phyloP scores from a whole-genome alignment of 2,797 vertebrate species.

The Malurus leucopterus region DNA sequence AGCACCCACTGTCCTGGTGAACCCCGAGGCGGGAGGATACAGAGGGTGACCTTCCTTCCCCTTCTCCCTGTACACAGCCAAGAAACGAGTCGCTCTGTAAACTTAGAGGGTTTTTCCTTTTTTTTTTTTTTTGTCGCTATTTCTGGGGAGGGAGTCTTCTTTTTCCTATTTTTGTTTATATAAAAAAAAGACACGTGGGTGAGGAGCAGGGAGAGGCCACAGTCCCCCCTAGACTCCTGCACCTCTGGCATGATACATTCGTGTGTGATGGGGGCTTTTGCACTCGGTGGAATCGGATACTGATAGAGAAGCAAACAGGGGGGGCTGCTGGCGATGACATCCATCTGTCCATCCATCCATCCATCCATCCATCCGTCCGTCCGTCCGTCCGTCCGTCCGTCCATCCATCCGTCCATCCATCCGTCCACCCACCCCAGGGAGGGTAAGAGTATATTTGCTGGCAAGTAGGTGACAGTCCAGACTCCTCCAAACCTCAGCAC shows the following conservation, averaged over 20 bases:
- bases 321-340: background rate
- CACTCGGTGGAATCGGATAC: conserved; percentile 8
- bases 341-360: background rate
- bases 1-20: background rate
- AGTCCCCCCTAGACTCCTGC: background rate
- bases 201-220: background rate
- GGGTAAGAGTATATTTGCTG: background rate
- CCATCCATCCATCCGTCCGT: background rate
- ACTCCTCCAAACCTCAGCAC: background rate
- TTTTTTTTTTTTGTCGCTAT: background rate
- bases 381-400: background rate
- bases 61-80: background rate
- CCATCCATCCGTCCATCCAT: background rate
- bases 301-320: background rate
- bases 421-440: rapidly evolving
- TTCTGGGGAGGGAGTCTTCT: background rate
- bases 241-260: conserved; percentile 66
- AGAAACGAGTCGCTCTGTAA: background rate
- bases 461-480: background rate
- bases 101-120: background rate
- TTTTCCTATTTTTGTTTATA: background rate
- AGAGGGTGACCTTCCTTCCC: background rate
- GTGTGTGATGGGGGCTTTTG: background rate
- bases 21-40: background rate
- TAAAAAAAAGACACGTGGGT: conserved; percentile 11